Percentiles rank a stretch among this genome's conserved stretches.
phyloP scores from a whole-genome alignment of 1,140 invertebrate genomes.

The Babylonia areolata region DNA sequence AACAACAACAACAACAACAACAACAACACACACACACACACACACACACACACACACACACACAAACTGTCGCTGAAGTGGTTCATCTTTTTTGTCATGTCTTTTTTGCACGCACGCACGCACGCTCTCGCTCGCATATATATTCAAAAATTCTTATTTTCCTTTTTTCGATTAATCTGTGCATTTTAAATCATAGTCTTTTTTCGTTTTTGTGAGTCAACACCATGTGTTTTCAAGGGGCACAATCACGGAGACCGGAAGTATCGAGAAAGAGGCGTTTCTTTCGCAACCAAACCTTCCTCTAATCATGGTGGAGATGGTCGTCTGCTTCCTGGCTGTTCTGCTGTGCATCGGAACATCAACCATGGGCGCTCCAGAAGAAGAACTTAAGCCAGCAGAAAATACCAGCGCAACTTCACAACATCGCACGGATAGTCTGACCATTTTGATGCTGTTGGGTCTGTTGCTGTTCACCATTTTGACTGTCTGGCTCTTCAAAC shows the following conservation, averaged over 20 bases:
- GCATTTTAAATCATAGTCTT: no score
- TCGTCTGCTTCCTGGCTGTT: slow-evolving; percentile 4
- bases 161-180: no score
- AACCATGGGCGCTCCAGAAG: slow-evolving; percentile 5
- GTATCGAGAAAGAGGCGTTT: neutral
- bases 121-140: no score
- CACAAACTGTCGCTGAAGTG: no score
- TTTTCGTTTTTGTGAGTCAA: no score
- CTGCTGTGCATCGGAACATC: slow-evolving; percentile 14
- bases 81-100: no score
- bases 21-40: no score
- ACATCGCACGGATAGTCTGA: slow-evolving; percentile 88
- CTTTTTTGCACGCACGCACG: no score
- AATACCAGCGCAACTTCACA: slow-evolving; percentile 52
- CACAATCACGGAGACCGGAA: neutral
- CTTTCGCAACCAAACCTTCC: neutral
- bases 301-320: slow-evolving; percentile 36
- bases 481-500: slow-evolving; percentile 99
- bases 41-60: no score
- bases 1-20: no score
- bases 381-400: slow-evolving; percentile 24
- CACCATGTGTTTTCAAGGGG: neutral
- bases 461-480: slow-evolving; percentile 93
- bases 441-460: slow-evolving; percentile 93
- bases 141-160: no score